These are phyloP conservation scores for Enteromius mattozi DNA, from an alignment of 2,797 vertebrate species.

Conservation along the genomic window DNA sequence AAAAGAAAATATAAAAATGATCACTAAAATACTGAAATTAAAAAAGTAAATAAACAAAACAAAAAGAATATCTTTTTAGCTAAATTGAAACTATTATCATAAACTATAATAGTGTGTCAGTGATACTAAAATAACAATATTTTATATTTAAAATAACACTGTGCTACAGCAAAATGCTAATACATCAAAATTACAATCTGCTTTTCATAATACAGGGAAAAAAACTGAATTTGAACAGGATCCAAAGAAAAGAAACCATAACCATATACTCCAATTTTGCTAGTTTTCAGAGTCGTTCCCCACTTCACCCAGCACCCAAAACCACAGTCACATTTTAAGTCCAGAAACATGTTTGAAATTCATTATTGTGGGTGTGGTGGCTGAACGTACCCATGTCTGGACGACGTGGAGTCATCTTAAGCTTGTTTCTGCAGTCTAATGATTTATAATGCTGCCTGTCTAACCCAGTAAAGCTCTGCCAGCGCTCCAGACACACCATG, in stretches of 20 bases:
- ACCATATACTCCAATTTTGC: not conserved
- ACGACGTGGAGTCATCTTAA: not conserved
- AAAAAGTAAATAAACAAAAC: too few relatives aligned
- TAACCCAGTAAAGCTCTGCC: slow-evolving; percentile 5
- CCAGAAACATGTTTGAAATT: not conserved
- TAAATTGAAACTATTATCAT: not conserved
- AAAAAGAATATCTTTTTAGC: too few relatives aligned
- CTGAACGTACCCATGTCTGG: not conserved
- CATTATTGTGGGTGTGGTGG: slow-evolving; percentile 10
- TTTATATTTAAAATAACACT: not conserved
- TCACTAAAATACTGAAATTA: too few relatives aligned
- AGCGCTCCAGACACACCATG: not conserved
- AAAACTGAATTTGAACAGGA: too few relatives aligned
- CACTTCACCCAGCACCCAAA: not conserved
- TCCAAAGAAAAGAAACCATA: not conserved
- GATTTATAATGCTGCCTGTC: not conserved
- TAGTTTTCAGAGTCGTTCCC: not conserved
- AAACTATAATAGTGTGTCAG: not conserved
- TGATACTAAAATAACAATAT: not conserved
- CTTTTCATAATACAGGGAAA: not conserved
- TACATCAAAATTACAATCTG: not conserved
- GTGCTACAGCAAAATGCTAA: not conserved
- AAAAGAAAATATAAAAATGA: not conserved
- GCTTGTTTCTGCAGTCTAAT: not conserved
- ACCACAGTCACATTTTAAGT: not conserved